Evolutionary conservation across 2,797 vertebrate genomes (phyloP).

Genomic region (Lithobates sylvaticus): DNA sequence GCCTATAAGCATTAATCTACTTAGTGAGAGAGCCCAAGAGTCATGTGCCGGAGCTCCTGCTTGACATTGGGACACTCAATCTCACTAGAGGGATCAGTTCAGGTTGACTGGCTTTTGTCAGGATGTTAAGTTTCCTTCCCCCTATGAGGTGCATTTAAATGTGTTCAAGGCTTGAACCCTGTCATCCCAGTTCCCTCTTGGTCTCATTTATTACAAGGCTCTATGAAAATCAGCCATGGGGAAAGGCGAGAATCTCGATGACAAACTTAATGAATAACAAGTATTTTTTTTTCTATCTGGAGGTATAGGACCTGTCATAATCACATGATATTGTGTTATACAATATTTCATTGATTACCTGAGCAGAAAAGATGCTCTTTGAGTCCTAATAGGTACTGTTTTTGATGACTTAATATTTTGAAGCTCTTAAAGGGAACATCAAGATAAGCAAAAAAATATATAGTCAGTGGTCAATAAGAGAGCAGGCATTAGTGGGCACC

Average conservation of each 20-base stretch:
- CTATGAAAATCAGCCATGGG: constrained; percentile 75
- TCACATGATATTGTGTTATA: not conserved
- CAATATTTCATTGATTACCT: not conserved
- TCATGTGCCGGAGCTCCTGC: not conserved
- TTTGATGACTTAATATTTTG: not conserved
- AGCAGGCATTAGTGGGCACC: no score
- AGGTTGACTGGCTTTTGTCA: constrained; percentile 75
- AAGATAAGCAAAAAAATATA: no score
- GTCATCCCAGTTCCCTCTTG: constrained; percentile 71
- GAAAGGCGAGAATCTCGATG: constrained; percentile 70
- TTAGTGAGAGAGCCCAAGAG: not conserved
- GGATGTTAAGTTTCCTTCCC: constrained; percentile 65
- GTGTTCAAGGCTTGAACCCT: constrained; percentile 64
- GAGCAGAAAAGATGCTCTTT: no score
- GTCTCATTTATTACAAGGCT: constrained; percentile 74
- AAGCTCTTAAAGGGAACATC: no score
- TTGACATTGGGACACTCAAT: constrained; percentile 57
- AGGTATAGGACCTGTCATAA: constrained; percentile 22
- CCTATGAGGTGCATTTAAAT: constrained; percentile 47
- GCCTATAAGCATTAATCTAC: constrained; percentile 25
- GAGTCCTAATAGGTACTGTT: not conserved
- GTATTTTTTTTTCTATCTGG: constrained; percentile 20
- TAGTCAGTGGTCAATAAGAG: no score
- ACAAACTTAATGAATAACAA: constrained; percentile 63
- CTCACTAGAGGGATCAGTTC: constrained; percentile 66